Evolutionary conservation across 2,797 vertebrate species (phyloP).

Genomic region (Hyperoplus immaculatus): DNA sequence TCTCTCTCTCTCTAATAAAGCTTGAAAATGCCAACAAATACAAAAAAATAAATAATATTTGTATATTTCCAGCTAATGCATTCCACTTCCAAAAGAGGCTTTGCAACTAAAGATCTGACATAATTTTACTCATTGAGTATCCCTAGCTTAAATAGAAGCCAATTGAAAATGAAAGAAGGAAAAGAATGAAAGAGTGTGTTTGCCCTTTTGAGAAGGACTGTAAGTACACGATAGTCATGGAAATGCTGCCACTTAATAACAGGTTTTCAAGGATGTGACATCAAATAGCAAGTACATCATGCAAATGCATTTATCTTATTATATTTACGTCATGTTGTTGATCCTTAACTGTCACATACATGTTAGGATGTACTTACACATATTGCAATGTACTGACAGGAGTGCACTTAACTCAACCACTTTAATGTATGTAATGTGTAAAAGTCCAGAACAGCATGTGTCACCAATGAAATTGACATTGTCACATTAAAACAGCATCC

Average conservation of each 20-base stretch:
- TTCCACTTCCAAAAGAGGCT: constrained; percentile 15
- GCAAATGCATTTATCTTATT: neutral
- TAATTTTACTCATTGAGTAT: constrained; percentile 7
- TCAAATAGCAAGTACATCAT: neutral
- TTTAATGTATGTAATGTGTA: too few species aligned
- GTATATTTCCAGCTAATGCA: constrained; percentile 1
- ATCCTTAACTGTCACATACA: neutral
- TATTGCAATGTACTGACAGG: neutral
- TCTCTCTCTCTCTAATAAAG: too few species aligned
- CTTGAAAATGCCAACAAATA: too few species aligned
- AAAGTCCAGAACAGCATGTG: too few species aligned
- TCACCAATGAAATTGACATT: too few species aligned
- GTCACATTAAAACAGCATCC: too few species aligned
- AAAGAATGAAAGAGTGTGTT: neutral
- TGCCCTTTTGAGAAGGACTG: constrained; percentile 15
- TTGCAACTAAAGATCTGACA: neutral
- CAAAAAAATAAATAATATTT: neutral
- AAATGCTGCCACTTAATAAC: neutral
- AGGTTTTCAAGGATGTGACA: neutral
- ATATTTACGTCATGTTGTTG: neutral
- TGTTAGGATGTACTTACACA: too few species aligned
- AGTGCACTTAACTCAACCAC: too few species aligned
- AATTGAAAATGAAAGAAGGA: neutral
- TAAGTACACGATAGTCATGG: neutral
- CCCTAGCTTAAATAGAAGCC: constrained; percentile 13